Evolutionary conservation across 2,888 invertebrate genomes (phyloP).

Genomic region (Oscheius sp.): DNA sequence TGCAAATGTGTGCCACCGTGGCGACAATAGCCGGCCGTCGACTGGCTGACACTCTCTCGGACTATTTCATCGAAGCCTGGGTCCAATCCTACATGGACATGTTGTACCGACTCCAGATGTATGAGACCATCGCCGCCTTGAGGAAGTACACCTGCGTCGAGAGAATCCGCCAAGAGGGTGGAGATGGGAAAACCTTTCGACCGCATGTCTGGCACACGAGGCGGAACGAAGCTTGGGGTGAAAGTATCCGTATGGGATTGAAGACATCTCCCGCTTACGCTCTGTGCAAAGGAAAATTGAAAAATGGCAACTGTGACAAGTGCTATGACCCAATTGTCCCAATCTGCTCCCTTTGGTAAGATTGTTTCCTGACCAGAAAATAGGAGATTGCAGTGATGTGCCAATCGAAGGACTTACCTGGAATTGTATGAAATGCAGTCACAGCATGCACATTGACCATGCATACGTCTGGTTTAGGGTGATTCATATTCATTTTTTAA

Average conservation of each 20-base stretch:
- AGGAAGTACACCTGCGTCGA: constrained; percentile 47
- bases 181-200: constrained; percentile 23
- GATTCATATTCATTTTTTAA: too few relatives aligned
- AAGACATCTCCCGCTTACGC: not conserved
- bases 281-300: constrained; percentile 20
- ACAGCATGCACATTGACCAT: constrained; percentile 53
- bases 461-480: constrained; percentile 42
- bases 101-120: constrained; percentile 52
- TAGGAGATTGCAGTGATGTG: constrained; percentile 40
- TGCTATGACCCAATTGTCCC: constrained; percentile 9
- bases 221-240: constrained; percentile 7
- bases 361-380: not conserved
- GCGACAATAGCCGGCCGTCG: constrained; percentile 49
- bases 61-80: constrained; percentile 50
- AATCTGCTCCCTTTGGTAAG: constrained; percentile 20
- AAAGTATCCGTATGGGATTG: not conserved
- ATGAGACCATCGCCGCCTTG: constrained; percentile 43
- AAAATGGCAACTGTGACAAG: constrained; percentile 26
- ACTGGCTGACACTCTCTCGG: constrained; percentile 45
- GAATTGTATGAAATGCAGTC: constrained; percentile 48
- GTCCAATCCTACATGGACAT: constrained; percentile 56
- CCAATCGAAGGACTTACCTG: constrained; percentile 32
- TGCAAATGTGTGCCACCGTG: constrained; percentile 55
- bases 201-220: not conserved
- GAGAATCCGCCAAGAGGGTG: constrained; percentile 40